Evolutionary conservation across 1,140 invertebrate genomes (phyloP), one percentile per base, ranked within the genome.

Genomic region (Ceratina calcarata): DNA sequence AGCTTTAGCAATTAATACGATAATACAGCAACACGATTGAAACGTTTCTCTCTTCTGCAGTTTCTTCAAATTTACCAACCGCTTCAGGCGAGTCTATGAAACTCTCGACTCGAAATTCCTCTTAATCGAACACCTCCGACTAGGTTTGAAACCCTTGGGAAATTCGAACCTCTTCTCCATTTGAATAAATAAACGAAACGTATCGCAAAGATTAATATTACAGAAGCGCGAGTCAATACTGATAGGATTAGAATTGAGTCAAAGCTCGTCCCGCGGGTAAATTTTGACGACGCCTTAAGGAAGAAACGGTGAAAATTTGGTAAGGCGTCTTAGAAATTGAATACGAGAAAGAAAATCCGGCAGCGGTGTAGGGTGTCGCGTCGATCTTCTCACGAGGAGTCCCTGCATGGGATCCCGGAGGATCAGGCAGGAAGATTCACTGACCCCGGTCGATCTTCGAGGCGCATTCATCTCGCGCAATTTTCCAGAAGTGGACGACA

Each of bases 401-500:
- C 57, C 18, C 72, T 71, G 49, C 64, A 67, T 60, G 69, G 66
- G 67, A 80, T 80, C 81, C 49, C 58, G 70, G 32, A 73, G 68
- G 79, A 76, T 78, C 61, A 57, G 24, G 32, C 20, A 68, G 37
- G 71, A 76, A 58, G 72, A 67, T 84, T 61, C 58, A 76, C 69
- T 81, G 69, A 85, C 72, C 68, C 76, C 60, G 76, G 76, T 6
- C 66, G 73, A 83, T 83, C 81, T 86, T 86, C 65, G 78, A 73
- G 84, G 60, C 62, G 77, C 89, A 89, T 90, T 90, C 85, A 90
- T 81, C 77, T 80, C 71, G 88, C 82, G 89, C 90, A 91, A 91
- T 91, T 91, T 91, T 91, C 86, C 89, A 91, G 89, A 91, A 91
- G 87, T 85, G 86, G 79, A 88, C 83, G 89, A 91, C 89, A 91